Evolutionary conservation across 2,888 invertebrate genomes (phyloP), one percentile per base, ranked within the genome.

Genomic region (Petrophora chlorosata): DNA sequence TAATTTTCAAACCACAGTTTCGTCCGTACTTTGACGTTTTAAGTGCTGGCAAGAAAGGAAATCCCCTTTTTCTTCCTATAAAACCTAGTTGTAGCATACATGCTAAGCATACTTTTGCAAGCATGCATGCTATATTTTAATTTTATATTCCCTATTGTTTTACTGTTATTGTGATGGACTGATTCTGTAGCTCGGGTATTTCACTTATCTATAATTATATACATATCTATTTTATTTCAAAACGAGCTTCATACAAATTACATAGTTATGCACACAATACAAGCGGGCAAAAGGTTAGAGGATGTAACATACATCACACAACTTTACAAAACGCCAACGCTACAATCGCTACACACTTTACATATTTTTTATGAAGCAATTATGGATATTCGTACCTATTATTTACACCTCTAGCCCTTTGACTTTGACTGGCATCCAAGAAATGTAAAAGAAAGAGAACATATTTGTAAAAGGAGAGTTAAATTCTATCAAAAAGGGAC

Each of bases 351-450:
- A 13, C 28, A 23, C 14, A 34, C 13, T 22, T 12, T 15, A 35
- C 5, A 22, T 32, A 10, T 16, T 8, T n/a, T 46, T 52, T 58
- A 54, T 47, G 48, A 49, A 53, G 50, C 19, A 42, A 26, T n/a
- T n/a, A 45, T 35, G 15, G n/a, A 14, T 35, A 17, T 56, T 67
- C 86, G 82, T 86, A 86, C 86, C 86, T 85, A 82, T 44, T 47
- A 63, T 70, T 80, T 79, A 82, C 76, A 76, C 80, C 85, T 86
- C 85, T 86, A 85, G 84, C 85, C 84, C 86, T 86, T 86, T 85
- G 80, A 75, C 86, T 86, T 86, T 85, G 80, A 75, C 70, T 73
- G 71, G 73, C 71, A 70, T 73, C 76, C 65, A 64, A 52, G 73
- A 71, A 76, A 79, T 74, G 78, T 74, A 77, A 65, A 79, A 73